Base-by-base conservation (phyloP, 2,797 vertebrate genomes). In the Halcyon leucocephala region DNA sequence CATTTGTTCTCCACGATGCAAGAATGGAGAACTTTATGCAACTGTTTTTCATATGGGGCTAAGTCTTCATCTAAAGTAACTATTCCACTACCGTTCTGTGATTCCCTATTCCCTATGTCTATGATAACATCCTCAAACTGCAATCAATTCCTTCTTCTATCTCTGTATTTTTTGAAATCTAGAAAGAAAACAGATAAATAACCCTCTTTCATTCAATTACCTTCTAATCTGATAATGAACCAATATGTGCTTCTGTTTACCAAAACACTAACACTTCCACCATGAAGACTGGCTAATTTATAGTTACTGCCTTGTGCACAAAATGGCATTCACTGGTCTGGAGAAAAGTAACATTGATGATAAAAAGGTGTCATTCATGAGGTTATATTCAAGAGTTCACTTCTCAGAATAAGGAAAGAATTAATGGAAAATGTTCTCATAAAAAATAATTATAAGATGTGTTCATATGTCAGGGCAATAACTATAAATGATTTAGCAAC, bases 371-470 rank as follows among this genome's bases (percentile, higher is more conserved):
- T 81, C 70, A 94, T 94, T 84, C 28, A 39, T 74, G 60, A 26
- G 10, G 3, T 66, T 82, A 28, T 42, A 81, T 70, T 90, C 20
- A 76, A 67, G 41, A 46, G 29, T 93, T 90, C 72, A 37, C 48
- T 81, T 35, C 42, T 86, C 41, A 61, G 80, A 93, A 96, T 89
- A 95, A 93, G 77, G 80, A 96, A 95, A 95, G 20, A 92, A 93
- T 80, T 81, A 81, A 77, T 73, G 62, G 57, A 97, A 97, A 94
- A 86, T 71, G 16, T 26, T 96, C 37, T 20, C 29, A 87, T 86
- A 89, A 97, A 97, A 91, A 82, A 80, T 92, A 96, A 96, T 95
- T 92, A 65, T 72, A 88, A 85, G 42, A 85, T 57, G 35, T 84
- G 67, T 88, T 81, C 72, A 28, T 93, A 71, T 74, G 66, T 80